Conservation (phyloP, 1,140 invertebrate species). For the Dreissena polymorpha region DNA sequence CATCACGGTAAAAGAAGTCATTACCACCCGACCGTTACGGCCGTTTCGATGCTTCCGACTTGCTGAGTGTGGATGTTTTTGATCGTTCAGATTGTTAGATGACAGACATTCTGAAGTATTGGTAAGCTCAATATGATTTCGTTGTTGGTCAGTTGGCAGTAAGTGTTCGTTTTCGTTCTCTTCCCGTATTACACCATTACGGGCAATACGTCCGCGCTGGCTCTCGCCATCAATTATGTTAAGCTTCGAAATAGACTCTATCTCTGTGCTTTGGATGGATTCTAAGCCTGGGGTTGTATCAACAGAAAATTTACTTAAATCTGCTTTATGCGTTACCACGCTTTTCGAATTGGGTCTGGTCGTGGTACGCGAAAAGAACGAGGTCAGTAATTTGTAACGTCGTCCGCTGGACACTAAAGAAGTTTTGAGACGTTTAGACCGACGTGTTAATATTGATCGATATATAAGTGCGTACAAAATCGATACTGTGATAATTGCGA, state of each 20-base stretch:
- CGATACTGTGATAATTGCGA: conserved; percentile 67
- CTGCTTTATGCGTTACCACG: neutral
- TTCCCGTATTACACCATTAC: neutral
- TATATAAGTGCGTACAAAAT: conserved; percentile 74
- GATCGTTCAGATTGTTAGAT: neutral
- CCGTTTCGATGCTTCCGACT: neutral
- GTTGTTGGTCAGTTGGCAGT: neutral
- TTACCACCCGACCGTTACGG: neutral
- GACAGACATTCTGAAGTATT: neutral
- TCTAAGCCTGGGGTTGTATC: neutral
- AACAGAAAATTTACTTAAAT: conserved; percentile 1
- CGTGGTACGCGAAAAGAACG: conserved; percentile 19
- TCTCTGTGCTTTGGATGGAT: neutral
- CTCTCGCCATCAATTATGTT: neutral
- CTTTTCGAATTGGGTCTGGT: conserved; percentile 5
- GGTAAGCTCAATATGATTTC: too few relatives aligned
- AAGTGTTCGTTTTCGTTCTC: neutral
- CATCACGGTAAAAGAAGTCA: neutral
- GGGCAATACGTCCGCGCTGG: neutral
- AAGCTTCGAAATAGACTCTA: neutral
- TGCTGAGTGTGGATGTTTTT: neutral
- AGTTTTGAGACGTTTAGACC: conserved; percentile 55
- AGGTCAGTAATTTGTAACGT: conserved; percentile 8
- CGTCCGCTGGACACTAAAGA: conserved; percentile 42
- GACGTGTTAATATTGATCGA: conserved; percentile 64